A percentile compares a stretch with the other conserved stretches of the same genome.
Evolutionary conservation across 2,113 vertebrate species (phyloP).

Genomic region (Siphamia tubifer): DNA sequence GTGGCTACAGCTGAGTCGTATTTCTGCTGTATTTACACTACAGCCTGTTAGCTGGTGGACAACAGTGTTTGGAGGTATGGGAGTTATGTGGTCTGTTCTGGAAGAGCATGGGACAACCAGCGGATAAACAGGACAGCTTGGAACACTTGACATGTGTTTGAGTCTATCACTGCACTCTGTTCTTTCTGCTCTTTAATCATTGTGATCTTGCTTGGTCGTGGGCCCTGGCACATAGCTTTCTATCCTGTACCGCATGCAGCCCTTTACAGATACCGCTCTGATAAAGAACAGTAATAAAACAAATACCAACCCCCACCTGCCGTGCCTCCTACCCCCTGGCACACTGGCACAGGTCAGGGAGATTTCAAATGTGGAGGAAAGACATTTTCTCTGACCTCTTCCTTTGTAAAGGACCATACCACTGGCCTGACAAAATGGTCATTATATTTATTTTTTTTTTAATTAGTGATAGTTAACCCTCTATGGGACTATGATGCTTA

Average conservation of each 20-base stretch:
- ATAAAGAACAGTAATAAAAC: constrained; percentile 39
- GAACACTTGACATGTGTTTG: constrained; percentile 45
- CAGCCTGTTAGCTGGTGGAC: constrained; percentile 35
- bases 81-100: constrained; percentile 56
- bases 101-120: constrained; percentile 36
- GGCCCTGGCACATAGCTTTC: constrained; percentile 10
- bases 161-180: constrained; percentile 20
- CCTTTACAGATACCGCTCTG: constrained; percentile 19
- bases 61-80: constrained; percentile 47
- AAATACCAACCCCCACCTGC: constrained; percentile 20
- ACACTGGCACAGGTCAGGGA: constrained; percentile 7
- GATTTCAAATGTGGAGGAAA: not conserved
- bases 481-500: too few species aligned
- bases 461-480: too few species aligned
- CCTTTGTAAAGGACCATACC: constrained; percentile 18
- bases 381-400: not conserved
- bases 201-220: constrained; percentile 29
- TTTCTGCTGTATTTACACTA: constrained; percentile 68
- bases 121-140: constrained; percentile 63
- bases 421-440: constrained; percentile 68
- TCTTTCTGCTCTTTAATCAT: constrained; percentile 41
- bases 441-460: too few species aligned
- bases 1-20: constrained; percentile 37
- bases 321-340: constrained; percentile 5
- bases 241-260: not conserved